These are phyloP conservation scores for Enteromius trimaculatus DNA, from an alignment of 2,797 vertebrate species.

Conservation along the genomic window DNA sequence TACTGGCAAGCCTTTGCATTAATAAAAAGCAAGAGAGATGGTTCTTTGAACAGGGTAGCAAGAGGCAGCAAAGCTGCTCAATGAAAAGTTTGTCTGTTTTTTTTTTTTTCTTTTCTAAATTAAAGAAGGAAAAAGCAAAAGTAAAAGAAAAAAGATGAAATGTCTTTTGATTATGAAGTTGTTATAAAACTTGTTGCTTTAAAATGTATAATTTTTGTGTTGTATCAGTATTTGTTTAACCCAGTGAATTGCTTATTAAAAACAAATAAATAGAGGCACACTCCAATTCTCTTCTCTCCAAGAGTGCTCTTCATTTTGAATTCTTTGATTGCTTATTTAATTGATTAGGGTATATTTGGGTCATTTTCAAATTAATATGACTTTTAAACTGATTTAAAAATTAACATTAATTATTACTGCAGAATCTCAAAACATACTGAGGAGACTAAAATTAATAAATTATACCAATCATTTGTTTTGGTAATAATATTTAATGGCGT, in stretches of 20 bases:
- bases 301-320: constrained; percentile 27
- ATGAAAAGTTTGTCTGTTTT: constrained; percentile 65
- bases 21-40: constrained; percentile 63
- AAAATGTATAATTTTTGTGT: constrained; percentile 78
- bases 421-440: background rate
- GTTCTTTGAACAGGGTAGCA: constrained; percentile 75
- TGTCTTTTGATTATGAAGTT: constrained; percentile 80
- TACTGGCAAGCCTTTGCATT: constrained; percentile 82
- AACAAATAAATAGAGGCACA: constrained; percentile 81
- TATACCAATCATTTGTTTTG: background rate
- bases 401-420: background rate
- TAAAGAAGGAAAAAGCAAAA: constrained; percentile 69
- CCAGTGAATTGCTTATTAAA: constrained; percentile 81
- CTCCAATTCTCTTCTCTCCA: constrained; percentile 29
- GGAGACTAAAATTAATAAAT: background rate
- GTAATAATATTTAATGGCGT: too few species aligned
- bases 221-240: constrained; percentile 86
- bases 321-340: background rate
- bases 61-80: constrained; percentile 72
- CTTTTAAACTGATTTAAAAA: background rate
- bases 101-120: constrained; percentile 73
- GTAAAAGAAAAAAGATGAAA: constrained; percentile 63
- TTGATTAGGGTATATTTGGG: background rate
- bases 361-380: background rate
- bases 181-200: constrained; percentile 83